Percentiles rank a stretch among this genome's conserved stretches.
Evolutionary conservation across 2,797 vertebrate genomes (phyloP).

Genomic region (Alosa sapidissima): DNA sequence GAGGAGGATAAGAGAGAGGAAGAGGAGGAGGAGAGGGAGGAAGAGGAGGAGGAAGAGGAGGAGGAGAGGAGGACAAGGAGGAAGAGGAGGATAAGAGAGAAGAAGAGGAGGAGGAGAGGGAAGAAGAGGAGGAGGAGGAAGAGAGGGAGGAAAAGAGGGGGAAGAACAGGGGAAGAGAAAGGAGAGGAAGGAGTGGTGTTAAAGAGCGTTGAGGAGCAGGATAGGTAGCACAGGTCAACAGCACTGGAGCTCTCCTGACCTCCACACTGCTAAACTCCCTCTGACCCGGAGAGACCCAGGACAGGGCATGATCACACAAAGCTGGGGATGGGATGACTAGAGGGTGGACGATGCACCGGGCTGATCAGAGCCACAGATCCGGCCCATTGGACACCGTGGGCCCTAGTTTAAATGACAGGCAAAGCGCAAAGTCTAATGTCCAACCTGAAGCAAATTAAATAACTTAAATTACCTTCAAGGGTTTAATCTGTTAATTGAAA

Average conservation of each 20-base stretch:
- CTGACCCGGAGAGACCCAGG: background rate
- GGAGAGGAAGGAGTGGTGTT: background rate
- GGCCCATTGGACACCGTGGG: background rate
- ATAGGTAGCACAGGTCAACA: too few species aligned
- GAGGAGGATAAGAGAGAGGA: too few species aligned
- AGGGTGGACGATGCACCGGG: too few species aligned
- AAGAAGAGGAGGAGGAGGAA: background rate
- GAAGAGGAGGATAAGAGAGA: background rate
- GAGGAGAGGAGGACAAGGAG: slow-evolving; percentile 23
- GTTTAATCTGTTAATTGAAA: too few species aligned
- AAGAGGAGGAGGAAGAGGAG: slow-evolving; percentile 21
- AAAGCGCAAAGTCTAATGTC: too few species aligned
- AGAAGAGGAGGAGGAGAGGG: background rate
- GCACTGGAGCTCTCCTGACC: too few species aligned
- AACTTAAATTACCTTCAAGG: too few species aligned
- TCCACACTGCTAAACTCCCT: background rate
- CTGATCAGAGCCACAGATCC: background rate
- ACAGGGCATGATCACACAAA: slow-evolving; percentile 9
- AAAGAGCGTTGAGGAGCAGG: background rate
- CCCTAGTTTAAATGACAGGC: too few species aligned
- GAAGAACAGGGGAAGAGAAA: slow-evolving; percentile 24
- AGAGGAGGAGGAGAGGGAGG: slow-evolving; percentile 24
- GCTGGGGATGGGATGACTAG: background rate
- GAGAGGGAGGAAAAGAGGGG: slow-evolving; percentile 22
- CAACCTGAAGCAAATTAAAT: too few species aligned